Base-by-base conservation (phyloP, 2,113 vertebrate genomes). In the Bostrychus sinensis region DNA sequence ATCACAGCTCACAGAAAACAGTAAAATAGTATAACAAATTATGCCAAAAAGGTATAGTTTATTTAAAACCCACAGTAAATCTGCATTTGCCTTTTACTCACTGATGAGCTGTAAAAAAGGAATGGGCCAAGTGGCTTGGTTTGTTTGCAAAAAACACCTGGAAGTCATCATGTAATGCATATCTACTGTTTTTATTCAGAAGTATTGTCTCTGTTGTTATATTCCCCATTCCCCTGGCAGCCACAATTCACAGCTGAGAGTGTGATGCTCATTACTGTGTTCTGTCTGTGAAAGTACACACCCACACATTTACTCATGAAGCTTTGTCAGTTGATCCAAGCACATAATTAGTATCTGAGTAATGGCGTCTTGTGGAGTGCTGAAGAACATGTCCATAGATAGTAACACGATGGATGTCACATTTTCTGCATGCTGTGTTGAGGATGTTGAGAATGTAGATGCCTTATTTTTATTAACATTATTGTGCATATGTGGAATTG, bases 271-370 rank as follows among this genome's bases (percentile, higher is more conserved):
- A 63, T 75, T 69, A 72, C 56, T 76, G 46, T 53, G 22, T 38
- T 74, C 30, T 50, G 60, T 65, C 41, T 74, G 55, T n/a, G 22
- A 61, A 59, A 55, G 41, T 26, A 56, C 17, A 64, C 66, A 20
- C 63, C 69, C 75, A 62, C 75, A 80, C 39, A 63, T 60, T 60
- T 34, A 60, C 71, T 58, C 46, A 70, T 59, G 51, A 56, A 45
- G 41, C 72, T 64, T 61, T 54, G 67, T 60, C 62, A 56, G 61
- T 48, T 22, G 39, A 74, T 62, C 12, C 57, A 36, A 39, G 50
- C 55, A 26, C 66, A 66, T 78, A 77, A 75, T 69, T 50, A 70
- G 60, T 67, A 65, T 56, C 1, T 0, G 13, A 60, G 59, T 53
- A 56, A 17, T 14, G 34, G 19, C 39, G 16, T 72, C 26, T 43